Base-by-base conservation (phyloP, 1,140 invertebrate species). In the Sinella curviseta region DNA sequence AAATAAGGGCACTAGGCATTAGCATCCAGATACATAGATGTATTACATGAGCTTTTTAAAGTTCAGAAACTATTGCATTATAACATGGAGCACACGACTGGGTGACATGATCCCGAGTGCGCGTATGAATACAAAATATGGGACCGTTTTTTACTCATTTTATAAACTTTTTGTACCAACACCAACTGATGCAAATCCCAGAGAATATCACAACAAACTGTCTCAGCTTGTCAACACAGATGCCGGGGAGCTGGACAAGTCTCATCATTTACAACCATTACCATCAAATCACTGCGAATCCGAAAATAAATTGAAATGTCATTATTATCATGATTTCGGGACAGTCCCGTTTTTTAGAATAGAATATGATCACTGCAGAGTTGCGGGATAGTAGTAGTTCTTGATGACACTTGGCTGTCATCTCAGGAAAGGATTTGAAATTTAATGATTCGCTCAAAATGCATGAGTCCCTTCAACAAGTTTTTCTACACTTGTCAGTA, bases 71-170 rank as follows among this genome's bases (percentile, higher is more conserved):
- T 20, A 8, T 12, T 48, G 39, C 57, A 14, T 26, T n/a, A 26
- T 16, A 65, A 65, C 8, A 33, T n/a, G n/a, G 65, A 70, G 65
- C 65, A 70, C 65, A 70, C 65, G 65, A 70, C 65, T 70, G 65
- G 65, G 65, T 70, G 65, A 70, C 65, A 70, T 70, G 65, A 70
- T 70, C 65, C 31, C 65, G 8, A 31, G 26, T 48, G 39, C 20
- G 39, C 39, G 24, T 17, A 14, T 26, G 12, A 60, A 60, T 60
- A 60, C 4, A 16, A 60, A 60, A 60, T 12, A 60, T 48, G 39
- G 20, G 39, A 48, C 20, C 8, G 39, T 60, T 60, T 60, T 60
- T 60, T 60, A 48, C 39, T 48, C 39, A 48, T 48, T 48, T 48
- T n/a, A n/a, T n/a, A n/a, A n/a, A n/a, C n/a, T n/a, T n/a, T n/a